These are phyloP conservation scores for Phenacoccus solenopsis DNA, from an alignment of 1,140 invertebrate species.

Conservation along the genomic window DNA sequence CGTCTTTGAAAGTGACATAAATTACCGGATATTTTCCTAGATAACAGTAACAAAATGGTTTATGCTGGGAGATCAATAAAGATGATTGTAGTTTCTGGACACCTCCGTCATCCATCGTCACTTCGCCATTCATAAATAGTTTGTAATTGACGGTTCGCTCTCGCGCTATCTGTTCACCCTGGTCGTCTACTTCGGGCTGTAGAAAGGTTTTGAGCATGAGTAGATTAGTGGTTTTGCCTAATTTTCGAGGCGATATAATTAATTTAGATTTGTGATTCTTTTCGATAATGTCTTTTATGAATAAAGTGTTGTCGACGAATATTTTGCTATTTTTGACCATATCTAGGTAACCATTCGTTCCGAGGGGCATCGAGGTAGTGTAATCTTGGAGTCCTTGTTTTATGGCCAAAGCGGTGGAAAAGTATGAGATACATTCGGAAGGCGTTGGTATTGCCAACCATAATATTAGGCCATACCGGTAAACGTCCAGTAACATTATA, in stretches of 20 bases:
- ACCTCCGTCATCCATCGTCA: neutral
- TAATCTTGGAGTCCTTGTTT: neutral
- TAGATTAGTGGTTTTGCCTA: neutral
- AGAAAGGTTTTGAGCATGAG: neutral
- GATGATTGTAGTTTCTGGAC: neutral
- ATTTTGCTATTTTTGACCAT: neutral
- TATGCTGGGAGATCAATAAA: neutral
- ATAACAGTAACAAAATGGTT: neutral
- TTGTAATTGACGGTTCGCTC: neutral
- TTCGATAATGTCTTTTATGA: neutral
- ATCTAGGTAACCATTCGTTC: neutral
- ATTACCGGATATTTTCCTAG: neutral
- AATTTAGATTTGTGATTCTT: neutral
- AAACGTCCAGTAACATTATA: too few species aligned
- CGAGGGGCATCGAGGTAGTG: neutral
- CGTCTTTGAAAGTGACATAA: neutral
- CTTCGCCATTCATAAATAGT: neutral
- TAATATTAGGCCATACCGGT: too few species aligned
- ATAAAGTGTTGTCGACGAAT: neutral
- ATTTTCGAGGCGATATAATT: neutral
- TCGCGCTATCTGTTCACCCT: neutral
- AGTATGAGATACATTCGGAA: too few species aligned
- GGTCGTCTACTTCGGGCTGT: neutral
- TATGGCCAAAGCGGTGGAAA: neutral
- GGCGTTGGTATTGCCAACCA: too few species aligned